These are phyloP conservation scores for Prunella fulvescens DNA, from an alignment of 2,113 vertebrate species.

Conservation along the genomic window DNA sequence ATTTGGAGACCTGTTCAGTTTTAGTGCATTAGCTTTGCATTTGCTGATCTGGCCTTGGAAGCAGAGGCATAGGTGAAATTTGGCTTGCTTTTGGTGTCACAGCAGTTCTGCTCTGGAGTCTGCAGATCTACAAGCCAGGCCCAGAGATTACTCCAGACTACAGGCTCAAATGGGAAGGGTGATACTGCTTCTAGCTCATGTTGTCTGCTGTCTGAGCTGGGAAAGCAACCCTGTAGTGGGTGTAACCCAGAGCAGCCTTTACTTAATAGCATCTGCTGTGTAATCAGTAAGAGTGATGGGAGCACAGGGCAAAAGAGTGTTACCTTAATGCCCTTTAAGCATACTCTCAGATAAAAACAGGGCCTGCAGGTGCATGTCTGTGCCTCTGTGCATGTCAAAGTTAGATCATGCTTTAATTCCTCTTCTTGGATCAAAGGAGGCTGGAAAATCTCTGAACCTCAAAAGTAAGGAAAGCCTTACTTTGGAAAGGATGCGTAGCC, in stretches of 20 bases:
- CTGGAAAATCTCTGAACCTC: neutral
- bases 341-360: neutral
- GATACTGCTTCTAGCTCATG: neutral
- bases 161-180: neutral
- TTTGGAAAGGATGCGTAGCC: neutral
- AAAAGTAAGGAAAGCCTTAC: neutral
- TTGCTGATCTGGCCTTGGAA: neutral
- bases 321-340: neutral
- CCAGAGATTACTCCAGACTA: neutral
- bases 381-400: neutral
- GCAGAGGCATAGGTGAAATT: accelerated
- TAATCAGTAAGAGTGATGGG: neutral
- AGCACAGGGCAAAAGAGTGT: accelerated
- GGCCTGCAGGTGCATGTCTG: neutral
- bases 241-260: neutral
- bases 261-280: neutral
- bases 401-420: neutral
- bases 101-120: neutral
- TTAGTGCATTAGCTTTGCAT: neutral
- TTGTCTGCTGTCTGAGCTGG: neutral
- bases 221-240: neutral
- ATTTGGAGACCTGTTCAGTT: neutral
- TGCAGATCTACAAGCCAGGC: neutral
- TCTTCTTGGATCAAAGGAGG: neutral
- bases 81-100: neutral